Base-by-base conservation (phyloP, 2,113 vertebrate species). In the Syrmaticus mikado region DNA sequence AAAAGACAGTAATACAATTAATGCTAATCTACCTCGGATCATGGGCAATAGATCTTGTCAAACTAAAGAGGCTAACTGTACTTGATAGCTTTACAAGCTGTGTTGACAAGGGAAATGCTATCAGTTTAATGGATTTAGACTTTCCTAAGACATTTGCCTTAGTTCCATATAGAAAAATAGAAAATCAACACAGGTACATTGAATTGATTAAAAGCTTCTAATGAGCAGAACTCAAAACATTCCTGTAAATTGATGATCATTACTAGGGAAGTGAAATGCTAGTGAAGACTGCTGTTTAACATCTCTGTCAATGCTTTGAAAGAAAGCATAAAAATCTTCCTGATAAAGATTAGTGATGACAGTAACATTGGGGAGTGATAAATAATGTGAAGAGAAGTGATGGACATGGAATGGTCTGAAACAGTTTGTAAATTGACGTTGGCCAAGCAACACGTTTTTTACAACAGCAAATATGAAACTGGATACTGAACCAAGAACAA, bases 131-230 rank as follows among this genome's bases (percentile, higher is more conserved):
- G 41, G 65, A 50, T 20, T 62, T 41, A 71, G 41, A 18, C 28
- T 83, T 90, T 67, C 21, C 14, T 92, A 28, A 93, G 77, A 67
- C 4, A 24, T 24, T 78, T 90, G 11, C 28, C 4, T 64, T 86
- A 38, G 41, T 75, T 15, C n/a, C 20, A 27, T 6, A 12, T 2
- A 90, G 52, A 83, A 83, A 80, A 83, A 43, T 1, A 77, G 68
- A 60, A 94, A 95, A 96, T 86, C 85, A 93, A 68, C 80, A 57
- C 8, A 17, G 34, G 36, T 66, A 6, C 60, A 80, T 55, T 87
- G 72, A 85, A 81, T 87, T 85, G 82, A 90, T 94, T 92, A 88
- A 94, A 81, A 90, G 20, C 34, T 87, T 40, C 22, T 94, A 93
- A 94, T 65, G 61, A 57, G 46, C 85, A 90, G 87, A 88, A 43